Evolutionary conservation across 2,888 invertebrate genomes (phyloP), one percentile per base, ranked within the genome.

Genomic region (Sceliomorpha sp.): DNA sequence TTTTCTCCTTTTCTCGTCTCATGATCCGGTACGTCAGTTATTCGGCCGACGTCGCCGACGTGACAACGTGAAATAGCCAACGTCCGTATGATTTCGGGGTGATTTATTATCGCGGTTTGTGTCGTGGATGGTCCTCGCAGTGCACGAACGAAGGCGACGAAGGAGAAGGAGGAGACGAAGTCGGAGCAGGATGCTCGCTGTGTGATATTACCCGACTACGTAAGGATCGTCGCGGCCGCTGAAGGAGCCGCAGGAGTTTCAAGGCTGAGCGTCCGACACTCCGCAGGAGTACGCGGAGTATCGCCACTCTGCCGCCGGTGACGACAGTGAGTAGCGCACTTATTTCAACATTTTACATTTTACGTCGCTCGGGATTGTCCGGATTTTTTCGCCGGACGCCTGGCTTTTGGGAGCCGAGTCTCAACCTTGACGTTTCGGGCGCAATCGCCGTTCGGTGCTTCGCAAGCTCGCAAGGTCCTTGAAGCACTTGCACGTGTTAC

Each of bases 301-400:
- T 29, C 45, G 34, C n/a, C 20, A n/a, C 36, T 32, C 32, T 26
- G 45, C 47, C 58, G 48, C 50, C 66, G 55, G 53, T 44, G 42
- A 55, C 68, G 63, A 63, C 37, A 69, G 69, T 69, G 69, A 63
- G 69, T 69, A 69, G 17, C 50, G 26, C 20, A 20, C 20, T 20
- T 20, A 20, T 20, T 20, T 20, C n/a, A 5, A 5, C 20, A 20
- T 5, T 20, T 20, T 20, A 20, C 20, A 4, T 20, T n/a, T n/a
- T n/a, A n/a, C n/a, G n/a, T n/a, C n/a, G n/a, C n/a, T n/a, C n/a
- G n/a, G n/a, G n/a, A n/a, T n/a, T n/a, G n/a, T n/a, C n/a, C n/a
- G n/a, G n/a, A n/a, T n/a, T n/a, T n/a, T n/a, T n/a, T n/a, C n/a
- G n/a, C n/a, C n/a, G n/a, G n/a, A n/a, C n/a, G n/a, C n/a, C n/a